Conservation (phyloP, 2,113 vertebrate species). For the Zeus faber region DNA sequence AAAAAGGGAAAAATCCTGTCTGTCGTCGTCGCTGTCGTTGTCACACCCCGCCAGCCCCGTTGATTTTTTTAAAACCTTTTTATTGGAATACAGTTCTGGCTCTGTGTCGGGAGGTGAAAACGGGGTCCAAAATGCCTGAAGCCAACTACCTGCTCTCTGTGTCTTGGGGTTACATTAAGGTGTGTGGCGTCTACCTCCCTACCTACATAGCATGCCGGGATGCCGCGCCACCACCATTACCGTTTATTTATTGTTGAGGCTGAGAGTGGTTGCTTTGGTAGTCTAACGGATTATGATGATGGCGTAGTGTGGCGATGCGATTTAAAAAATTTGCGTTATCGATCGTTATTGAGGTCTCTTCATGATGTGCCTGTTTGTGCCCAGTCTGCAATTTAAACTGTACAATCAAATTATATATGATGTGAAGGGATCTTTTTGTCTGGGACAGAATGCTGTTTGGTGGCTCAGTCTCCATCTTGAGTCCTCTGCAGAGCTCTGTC, state of each 20-base stretch:
- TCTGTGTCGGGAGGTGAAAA: slow-evolving; percentile 69
- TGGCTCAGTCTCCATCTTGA: slow-evolving; percentile 64
- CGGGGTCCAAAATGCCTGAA: slow-evolving; percentile 82
- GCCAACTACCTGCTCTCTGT: slow-evolving; percentile 81
- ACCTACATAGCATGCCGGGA: slow-evolving; percentile 47
- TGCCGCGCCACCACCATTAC: slow-evolving; percentile 23
- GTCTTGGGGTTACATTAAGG: slow-evolving; percentile 84
- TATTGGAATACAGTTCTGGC: slow-evolving; percentile 72
- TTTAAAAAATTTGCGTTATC: neutral
- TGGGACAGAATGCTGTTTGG: slow-evolving; percentile 44
- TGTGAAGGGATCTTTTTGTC: slow-evolving; percentile 8
- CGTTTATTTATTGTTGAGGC: neutral
- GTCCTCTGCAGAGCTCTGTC: slow-evolving; percentile 58
- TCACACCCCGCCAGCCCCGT: too few relatives aligned
- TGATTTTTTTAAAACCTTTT: neutral
- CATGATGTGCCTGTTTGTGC: neutral
- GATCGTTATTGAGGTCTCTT: neutral
- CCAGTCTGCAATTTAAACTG: too few relatives aligned
- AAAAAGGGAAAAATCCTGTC: neutral
- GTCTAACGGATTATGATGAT: neutral
- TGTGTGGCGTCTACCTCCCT: slow-evolving; percentile 55
- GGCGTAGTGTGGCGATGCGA: neutral
- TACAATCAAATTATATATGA: too few relatives aligned
- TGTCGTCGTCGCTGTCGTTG: neutral
- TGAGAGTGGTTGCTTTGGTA: neutral